phyloP scores from a whole-genome alignment of 2,113 vertebrate genomes.

The Notothenia coriiceps region DNA sequence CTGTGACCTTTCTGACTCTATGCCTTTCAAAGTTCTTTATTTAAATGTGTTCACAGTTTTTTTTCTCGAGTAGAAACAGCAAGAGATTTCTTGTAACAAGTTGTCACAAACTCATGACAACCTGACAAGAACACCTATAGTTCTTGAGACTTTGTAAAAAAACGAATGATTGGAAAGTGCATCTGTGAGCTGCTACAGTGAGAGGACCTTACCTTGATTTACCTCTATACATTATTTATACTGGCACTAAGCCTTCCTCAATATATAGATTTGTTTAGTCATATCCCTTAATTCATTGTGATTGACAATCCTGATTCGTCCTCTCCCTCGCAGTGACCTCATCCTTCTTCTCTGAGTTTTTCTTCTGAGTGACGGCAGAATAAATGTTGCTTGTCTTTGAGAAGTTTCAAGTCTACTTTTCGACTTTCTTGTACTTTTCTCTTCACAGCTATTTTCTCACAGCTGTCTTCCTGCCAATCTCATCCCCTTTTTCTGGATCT shows the following conservation, averaged over 20 bases:
- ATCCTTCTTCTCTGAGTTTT: background rate
- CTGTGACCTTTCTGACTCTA: too few relatives aligned
- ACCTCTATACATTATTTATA: background rate
- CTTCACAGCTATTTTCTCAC: background rate
- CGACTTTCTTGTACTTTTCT: constrained; percentile 1
- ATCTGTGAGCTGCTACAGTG: background rate
- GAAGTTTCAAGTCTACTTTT: constrained; percentile 35
- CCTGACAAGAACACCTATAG: background rate
- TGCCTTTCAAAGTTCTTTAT: background rate
- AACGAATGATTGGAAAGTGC: background rate
- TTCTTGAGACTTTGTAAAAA: background rate
- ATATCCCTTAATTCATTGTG: constrained; percentile 1
- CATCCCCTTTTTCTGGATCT: constrained; percentile 16
- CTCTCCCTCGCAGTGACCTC: background rate
- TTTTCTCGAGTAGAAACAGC: background rate
- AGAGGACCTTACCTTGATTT: background rate
- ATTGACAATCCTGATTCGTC: constrained; percentile 6
- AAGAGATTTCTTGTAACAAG: background rate
- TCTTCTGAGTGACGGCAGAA: background rate
- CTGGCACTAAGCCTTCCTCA: background rate
- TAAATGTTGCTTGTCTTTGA: constrained; percentile 35
- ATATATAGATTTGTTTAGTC: background rate
- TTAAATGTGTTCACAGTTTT: background rate
- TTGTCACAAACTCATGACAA: background rate
- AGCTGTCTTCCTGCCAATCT: constrained; percentile 44